A percentile compares a stretch with the other conserved stretches of the same genome.
Evolutionary conservation across 2,797 vertebrate species (phyloP).

Genomic region (Todus mexicanus): DNA sequence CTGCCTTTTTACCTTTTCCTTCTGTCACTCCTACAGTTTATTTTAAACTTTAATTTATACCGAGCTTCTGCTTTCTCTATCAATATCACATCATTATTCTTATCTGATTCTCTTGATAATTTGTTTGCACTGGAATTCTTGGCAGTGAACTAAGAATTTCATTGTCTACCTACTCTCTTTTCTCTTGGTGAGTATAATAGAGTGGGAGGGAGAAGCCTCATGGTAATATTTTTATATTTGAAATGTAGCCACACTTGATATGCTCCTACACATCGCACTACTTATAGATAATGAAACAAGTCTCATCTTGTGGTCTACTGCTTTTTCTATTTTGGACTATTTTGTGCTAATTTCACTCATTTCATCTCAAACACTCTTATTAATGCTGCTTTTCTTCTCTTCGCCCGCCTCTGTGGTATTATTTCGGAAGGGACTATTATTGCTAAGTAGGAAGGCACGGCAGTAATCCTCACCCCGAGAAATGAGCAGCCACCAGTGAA

Average conservation of each 20-base stretch:
- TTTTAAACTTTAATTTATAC: conserved; percentile 58
- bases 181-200: conserved; percentile 68
- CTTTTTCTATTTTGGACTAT: conserved; percentile 27
- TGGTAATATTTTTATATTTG: conserved; percentile 66
- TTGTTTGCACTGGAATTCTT: conserved; percentile 70
- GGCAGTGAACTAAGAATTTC: conserved; percentile 65
- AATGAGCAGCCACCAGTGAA: background rate
- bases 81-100: conserved; percentile 67
- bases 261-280: conserved; percentile 53
- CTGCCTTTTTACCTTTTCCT: conserved; percentile 42
- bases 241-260: conserved; percentile 61
- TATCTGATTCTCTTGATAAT: conserved; percentile 67
- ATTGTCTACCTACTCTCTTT: conserved; percentile 69
- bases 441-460: background rate
- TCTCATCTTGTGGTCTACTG: conserved; percentile 45
- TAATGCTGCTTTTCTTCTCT: background rate
- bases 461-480: background rate
- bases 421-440: background rate
- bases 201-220: conserved; percentile 64
- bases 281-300: conserved; percentile 61
- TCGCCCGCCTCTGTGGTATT: background rate
- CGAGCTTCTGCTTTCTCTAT: conserved; percentile 58
- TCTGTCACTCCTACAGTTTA: conserved; percentile 48
- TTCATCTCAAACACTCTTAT: background rate
- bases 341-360: conserved; percentile 29